Evolutionary conservation across 2,797 vertebrate species (phyloP).

Genomic region (Dicrostonyx torquatus): DNA sequence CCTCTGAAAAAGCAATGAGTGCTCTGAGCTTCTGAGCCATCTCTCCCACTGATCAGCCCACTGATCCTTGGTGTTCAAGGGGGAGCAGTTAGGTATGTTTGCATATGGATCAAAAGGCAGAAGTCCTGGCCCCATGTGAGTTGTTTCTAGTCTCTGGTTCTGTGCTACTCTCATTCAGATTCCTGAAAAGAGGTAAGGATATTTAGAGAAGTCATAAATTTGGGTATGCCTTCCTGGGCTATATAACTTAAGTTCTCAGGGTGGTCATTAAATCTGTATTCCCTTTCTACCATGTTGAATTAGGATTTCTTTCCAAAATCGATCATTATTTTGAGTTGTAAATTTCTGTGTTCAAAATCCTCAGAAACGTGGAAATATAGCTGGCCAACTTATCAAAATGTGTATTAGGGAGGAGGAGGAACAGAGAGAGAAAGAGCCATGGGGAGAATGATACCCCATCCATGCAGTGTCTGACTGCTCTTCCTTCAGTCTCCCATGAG

Average conservation of each 20-base stretch:
- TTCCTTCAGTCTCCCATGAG: not conserved
- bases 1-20: not conserved
- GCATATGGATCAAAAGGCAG: conserved; percentile 45
- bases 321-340: conserved; percentile 47
- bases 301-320: conserved; percentile 53
- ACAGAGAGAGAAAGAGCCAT: not conserved
- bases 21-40: too few relatives aligned
- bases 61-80: not conserved
- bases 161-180: conserved; percentile 65
- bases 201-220: conserved; percentile 70
- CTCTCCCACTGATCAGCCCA: not conserved
- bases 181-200: conserved; percentile 69
- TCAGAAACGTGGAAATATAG: conserved; percentile 48
- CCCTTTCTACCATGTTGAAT: conserved; percentile 57
- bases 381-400: conserved; percentile 15
- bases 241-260: conserved; percentile 43
- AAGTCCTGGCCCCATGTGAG: conserved; percentile 41
- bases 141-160: conserved; percentile 56
- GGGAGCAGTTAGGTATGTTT: conserved; percentile 64
- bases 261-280: conserved; percentile 68
- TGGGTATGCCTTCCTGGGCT: conserved; percentile 69
- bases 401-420: not conserved
- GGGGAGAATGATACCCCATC: not conserved
- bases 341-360: conserved; percentile 46
- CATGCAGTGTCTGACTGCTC: not conserved